Evolutionary conservation across 1,140 invertebrate genomes (phyloP), one percentile per base, ranked within the genome.

Genomic region (Rhynchophorus ferrugineus): DNA sequence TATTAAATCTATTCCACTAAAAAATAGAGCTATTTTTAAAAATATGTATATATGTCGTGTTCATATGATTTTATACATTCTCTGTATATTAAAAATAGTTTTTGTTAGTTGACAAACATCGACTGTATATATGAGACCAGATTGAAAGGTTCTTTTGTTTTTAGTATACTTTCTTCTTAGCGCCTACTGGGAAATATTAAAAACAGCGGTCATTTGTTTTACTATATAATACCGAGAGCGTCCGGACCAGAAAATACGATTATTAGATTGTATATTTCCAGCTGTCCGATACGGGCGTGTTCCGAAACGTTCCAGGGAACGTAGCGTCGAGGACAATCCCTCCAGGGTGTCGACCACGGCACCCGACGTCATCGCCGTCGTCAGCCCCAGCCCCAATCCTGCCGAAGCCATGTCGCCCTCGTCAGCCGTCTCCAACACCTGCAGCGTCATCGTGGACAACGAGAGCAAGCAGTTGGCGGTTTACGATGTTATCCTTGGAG

Each of bases 211-310:
- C n/a, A n/a, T n/a, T n/a, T n/a, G n/a, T n/a, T n/a, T n/a, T n/a
- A n/a, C n/a, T n/a, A n/a, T n/a, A n/a, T n/a, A n/a, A n/a, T n/a
- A n/a, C n/a, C n/a, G n/a, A 14, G 33, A 3, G 18, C 18, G 20
- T 22, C 19, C n/a, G 2, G 13, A 21, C 34, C 34, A 35, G 34
- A 29, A 35, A 36, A 36, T 36, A 36, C 33, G 34, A 48, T 24
- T 22, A 48, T 50, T 42, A 36, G 37, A 41, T 49, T 46, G 43
- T 22, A 18, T 34, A 22, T 47, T 75, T 74, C 24, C 75, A 96
- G 94, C 94, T 67, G 94, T 97, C 38, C 77, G 93, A 63, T 97
- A 96, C 77, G 94, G 94, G 39, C 80, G 94, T 48, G 92, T 96
- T 50, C 94, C 94, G 38, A 97, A 96, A 72, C 78, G 92, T 61